Conservation (phyloP, 2,797 vertebrate genomes). For the Eulemur albifrons region DNA sequence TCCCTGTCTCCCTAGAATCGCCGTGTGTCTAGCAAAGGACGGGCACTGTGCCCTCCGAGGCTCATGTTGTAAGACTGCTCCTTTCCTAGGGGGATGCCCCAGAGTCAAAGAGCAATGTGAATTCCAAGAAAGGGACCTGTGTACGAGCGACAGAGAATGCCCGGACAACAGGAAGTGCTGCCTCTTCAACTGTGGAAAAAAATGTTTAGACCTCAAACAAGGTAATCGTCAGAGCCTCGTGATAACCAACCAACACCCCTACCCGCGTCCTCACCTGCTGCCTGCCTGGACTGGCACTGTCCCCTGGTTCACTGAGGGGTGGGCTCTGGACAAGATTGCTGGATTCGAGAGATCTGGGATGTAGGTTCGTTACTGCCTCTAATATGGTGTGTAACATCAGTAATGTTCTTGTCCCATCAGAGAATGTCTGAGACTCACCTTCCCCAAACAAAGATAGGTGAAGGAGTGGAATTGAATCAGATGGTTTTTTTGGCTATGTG, state of each 20-base stretch:
- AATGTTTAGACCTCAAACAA: conserved; percentile 51
- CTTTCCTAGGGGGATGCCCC: conserved; percentile 64
- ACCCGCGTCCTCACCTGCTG: background rate
- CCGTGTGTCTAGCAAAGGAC: background rate
- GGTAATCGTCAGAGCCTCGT: background rate
- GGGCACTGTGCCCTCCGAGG: background rate
- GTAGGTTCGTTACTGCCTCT: background rate
- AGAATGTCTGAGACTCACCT: background rate
- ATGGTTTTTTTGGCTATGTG: background rate
- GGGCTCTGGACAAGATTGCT: background rate
- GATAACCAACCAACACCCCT: rapidly evolving
- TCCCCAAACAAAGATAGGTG: background rate
- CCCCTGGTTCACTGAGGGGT: background rate
- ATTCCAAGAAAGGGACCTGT: conserved; percentile 49
- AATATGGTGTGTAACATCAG: background rate
- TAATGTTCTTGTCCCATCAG: background rate
- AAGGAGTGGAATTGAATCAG: background rate
- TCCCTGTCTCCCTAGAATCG: background rate
- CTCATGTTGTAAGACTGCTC: background rate
- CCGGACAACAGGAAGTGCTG: conserved; percentile 41
- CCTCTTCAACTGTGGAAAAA: conserved; percentile 50
- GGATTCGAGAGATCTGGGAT: background rate
- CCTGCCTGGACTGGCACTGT: background rate
- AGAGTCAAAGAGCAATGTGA: conserved; percentile 36
- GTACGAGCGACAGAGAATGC: conserved; percentile 16